Percentiles rank a stretch among this genome's conserved stretches.
Conservation (phyloP, 2,113 vertebrate genomes). For the Periophthalmodon schlosseri region DNA sequence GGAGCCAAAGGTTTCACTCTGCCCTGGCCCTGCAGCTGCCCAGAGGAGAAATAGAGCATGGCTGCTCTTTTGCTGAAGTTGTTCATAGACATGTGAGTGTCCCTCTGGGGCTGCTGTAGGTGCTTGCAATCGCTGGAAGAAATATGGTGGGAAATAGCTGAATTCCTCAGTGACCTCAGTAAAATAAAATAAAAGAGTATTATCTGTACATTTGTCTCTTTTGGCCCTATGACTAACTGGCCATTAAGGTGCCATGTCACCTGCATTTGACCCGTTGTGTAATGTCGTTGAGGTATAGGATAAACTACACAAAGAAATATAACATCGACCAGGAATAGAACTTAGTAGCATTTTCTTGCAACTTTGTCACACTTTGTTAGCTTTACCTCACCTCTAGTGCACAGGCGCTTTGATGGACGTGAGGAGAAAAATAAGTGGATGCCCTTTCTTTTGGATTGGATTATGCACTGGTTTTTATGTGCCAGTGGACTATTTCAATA, state of each 20-base stretch:
- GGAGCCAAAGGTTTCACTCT: background rate
- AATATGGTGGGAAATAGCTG: background rate
- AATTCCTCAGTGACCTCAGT: background rate
- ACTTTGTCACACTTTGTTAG: too few relatives aligned
- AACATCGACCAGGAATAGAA: background rate
- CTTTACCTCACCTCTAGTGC: background rate
- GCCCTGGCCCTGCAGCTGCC: background rate
- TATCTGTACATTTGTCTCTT: background rate
- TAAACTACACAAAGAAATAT: background rate
- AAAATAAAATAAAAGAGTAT: background rate
- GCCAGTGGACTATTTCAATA: background rate
- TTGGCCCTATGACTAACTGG: background rate
- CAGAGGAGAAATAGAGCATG: conserved; percentile 8
- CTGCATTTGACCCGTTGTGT: background rate
- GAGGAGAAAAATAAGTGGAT: background rate
- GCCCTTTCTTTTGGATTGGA: background rate
- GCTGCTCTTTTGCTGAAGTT: conserved; percentile 2
- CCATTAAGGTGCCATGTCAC: background rate
- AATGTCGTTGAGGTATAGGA: background rate
- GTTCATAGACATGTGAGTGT: conserved; percentile 9
- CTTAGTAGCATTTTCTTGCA: too few relatives aligned
- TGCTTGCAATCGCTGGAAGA: background rate
- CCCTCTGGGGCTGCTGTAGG: conserved; percentile 7
- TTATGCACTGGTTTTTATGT: background rate
- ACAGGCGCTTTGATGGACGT: background rate